phyloP scores from a whole-genome alignment of 2,113 vertebrate genomes.

The Trogon surrucura region DNA sequence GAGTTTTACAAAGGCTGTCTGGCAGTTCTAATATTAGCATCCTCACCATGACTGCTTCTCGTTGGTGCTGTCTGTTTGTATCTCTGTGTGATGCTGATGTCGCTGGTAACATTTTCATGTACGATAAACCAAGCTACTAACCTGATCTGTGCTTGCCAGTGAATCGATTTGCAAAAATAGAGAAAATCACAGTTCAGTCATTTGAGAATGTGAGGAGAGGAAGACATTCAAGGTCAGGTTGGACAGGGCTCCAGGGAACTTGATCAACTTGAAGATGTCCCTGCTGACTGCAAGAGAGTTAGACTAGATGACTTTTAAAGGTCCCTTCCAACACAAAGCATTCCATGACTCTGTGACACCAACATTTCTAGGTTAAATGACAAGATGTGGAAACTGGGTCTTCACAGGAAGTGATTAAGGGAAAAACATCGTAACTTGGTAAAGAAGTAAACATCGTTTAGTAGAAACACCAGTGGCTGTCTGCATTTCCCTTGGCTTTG shows the following conservation, averaged over 20 bases:
- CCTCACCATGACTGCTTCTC: not conserved
- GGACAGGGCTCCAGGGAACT: too few species aligned
- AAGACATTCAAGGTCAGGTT: not conserved
- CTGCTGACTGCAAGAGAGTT: too few species aligned
- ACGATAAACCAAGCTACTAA: not conserved
- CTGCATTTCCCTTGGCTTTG: not conserved
- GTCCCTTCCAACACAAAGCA: too few species aligned
- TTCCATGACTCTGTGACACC: too few species aligned
- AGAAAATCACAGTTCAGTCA: not conserved
- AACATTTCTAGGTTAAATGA: not conserved
- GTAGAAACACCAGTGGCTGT: not conserved
- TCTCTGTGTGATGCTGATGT: not conserved
- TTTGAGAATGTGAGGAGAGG: not conserved
- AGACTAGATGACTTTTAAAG: too few species aligned
- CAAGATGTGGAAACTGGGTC: not conserved
- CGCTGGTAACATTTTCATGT: not conserved
- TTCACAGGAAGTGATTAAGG: not conserved
- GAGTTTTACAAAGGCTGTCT: constrained; percentile 29
- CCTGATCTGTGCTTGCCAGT: not conserved
- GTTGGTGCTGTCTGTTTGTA: not conserved
- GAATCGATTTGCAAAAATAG: not conserved
- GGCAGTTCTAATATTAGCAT: constrained; percentile 27
- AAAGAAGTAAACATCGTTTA: not conserved
- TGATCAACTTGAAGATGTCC: too few species aligned
- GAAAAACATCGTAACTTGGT: not conserved